These are phyloP conservation scores for Meles meles DNA, from an alignment of 2,113 vertebrate genomes.

Conservation along the genomic window DNA sequence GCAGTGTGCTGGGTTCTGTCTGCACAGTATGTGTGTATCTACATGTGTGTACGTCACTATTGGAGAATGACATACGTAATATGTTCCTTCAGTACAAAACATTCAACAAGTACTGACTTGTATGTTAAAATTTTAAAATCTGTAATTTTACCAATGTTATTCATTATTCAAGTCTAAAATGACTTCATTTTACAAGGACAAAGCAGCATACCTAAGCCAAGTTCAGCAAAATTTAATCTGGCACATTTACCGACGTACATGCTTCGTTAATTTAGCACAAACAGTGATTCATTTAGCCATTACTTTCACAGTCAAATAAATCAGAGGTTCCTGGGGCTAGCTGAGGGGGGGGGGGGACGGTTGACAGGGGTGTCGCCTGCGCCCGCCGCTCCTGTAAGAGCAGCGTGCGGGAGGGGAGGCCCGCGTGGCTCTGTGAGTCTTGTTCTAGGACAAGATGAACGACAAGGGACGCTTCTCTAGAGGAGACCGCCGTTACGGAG, in stretches of 20 bases:
- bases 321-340: neutral
- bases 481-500: neutral
- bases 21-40: neutral
- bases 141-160: neutral
- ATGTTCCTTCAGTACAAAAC: neutral
- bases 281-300: neutral
- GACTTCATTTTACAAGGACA: neutral
- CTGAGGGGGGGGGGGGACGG: too few species aligned
- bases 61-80: neutral
- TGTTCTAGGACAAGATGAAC: neutral
- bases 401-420: neutral
- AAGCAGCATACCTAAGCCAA: neutral
- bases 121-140: neutral
- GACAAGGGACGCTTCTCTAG: neutral
- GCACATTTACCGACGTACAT: neutral
- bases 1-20: neutral
- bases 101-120: neutral
- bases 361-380: neutral
- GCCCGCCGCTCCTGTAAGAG: neutral
- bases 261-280: neutral
- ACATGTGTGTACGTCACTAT: neutral
- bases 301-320: neutral
- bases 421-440: accelerated
- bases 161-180: neutral
- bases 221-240: neutral